Percentiles rank a stretch among this genome's conserved stretches.
Conservation (phyloP, 2,888 invertebrate genomes). For the Gastracanthus pulcherrimus region DNA sequence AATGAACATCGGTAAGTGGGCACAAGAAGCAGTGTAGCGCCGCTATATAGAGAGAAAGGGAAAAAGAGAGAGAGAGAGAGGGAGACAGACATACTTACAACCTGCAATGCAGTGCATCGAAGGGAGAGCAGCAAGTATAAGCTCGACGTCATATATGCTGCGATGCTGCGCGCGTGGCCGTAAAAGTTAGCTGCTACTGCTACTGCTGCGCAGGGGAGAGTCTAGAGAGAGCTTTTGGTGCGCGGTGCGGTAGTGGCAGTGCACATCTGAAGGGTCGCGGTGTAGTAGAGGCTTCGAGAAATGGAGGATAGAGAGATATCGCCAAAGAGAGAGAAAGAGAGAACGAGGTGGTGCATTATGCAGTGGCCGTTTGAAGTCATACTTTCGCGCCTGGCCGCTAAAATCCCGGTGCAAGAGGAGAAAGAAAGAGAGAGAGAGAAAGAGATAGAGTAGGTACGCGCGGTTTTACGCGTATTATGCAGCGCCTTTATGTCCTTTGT, state of each 20-base stretch:
- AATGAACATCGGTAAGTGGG: slow-evolving; percentile 55
- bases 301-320: not conserved
- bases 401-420: slow-evolving; percentile 56
- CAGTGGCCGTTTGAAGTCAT: slow-evolving; percentile 73
- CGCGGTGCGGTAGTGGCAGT: not conserved
- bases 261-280: slow-evolving; percentile 25
- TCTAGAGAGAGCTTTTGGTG: slow-evolving; percentile 31
- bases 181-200: slow-evolving; percentile 41
- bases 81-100: not conserved
- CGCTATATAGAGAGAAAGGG: no score
- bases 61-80: slow-evolving; percentile 58
- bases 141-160: no score
- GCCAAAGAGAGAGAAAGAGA: slow-evolving; percentile 54
- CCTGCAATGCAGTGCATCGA: no score
- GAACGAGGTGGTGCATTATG: slow-evolving; percentile 74
- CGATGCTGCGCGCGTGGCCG: not conserved
- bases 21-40: no score
- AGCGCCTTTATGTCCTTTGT: slow-evolving; percentile 9
- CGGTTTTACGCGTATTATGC: slow-evolving; percentile 9
- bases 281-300: not conserved
- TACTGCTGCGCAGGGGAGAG: not conserved
- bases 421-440: no score
- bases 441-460: no score
- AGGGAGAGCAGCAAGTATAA: no score
- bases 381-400: slow-evolving; percentile 64